Evolutionary conservation across 2,888 invertebrate species (phyloP), one percentile per base, ranked within the genome.

Genomic region (Pedicia rivosa): DNA sequence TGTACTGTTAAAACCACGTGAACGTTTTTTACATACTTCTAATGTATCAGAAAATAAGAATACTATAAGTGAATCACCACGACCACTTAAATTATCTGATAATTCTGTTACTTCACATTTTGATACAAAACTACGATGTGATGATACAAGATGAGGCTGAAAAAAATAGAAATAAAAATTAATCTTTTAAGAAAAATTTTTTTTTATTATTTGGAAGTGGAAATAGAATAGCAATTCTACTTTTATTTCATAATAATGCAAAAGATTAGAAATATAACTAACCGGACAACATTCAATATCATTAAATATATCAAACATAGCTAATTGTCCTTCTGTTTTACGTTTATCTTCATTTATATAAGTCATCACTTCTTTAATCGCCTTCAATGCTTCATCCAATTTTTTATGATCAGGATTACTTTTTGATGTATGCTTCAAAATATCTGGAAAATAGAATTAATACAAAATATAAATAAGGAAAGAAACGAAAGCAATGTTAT

Each of bases 261-360:
- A 28, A 13, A 25, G 12, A 30, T 31, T 19, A 29, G 31, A 15
- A 17, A 33, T 12, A 26, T 28, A 38, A 64, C 67, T 66, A 59
- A 87, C 87, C 45, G 97, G 95, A 61, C 94, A 95, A 59, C 90
- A 87, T 56, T 97, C 95, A 52, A 98, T 97, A 57, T 95, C 94
- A 59, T 95, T 91, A 63, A 94, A 87, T 46, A 95, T 88, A 64
- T 92, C 90, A 64, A 98, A 94, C 72, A 97, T 83, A 48, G 83
- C 88, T 56, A 92, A 74, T 61, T 92, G 88, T 10, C 87, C 87
- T 64, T 97, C 97, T 1, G 94, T 91, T 67, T 84, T 87, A 50
- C 94, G 70, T 62, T 94, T 95, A 63, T 94, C 92, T 66, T 97
- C 95, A 63, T 98, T 98, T 49, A 98, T 92, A 57, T 90, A 84